Percentiles rank a stretch among this genome's conserved stretches.
These are phyloP conservation scores for Microtus montanus DNA, from an alignment of 2,113 vertebrate species.

Conservation along the genomic window DNA sequence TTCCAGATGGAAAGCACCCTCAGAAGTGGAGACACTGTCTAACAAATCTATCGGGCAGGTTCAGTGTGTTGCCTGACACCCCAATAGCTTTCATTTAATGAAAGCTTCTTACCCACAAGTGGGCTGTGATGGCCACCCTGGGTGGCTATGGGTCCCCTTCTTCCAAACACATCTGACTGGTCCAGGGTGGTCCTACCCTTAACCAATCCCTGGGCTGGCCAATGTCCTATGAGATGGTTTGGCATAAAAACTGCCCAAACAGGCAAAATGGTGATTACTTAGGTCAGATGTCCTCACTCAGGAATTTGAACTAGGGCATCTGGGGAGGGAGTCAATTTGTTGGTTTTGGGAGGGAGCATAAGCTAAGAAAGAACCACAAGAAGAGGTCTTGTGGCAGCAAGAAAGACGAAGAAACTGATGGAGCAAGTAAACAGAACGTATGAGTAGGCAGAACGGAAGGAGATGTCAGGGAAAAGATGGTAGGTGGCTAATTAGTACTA, in stretches of 20 bases:
- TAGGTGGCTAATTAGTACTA: not conserved
- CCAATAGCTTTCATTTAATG: constrained; percentile 30
- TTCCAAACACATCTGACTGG: constrained; percentile 55
- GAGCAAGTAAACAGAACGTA: constrained; percentile 53
- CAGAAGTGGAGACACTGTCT: constrained; percentile 30
- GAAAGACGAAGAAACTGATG: constrained; percentile 60
- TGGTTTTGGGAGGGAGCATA: constrained; percentile 66
- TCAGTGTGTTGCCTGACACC: not conserved
- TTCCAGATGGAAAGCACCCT: constrained; percentile 41
- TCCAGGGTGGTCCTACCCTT: constrained; percentile 68
- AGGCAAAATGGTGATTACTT: constrained; percentile 74
- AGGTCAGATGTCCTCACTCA: constrained; percentile 71
- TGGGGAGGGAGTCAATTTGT: constrained; percentile 68
- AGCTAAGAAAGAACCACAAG: constrained; percentile 67
- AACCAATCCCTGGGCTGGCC: constrained; percentile 56
- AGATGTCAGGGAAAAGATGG: not conserved
- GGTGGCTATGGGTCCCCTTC: constrained; percentile 25
- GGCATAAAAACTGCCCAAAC: constrained; percentile 73
- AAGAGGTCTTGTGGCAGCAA: constrained; percentile 52
- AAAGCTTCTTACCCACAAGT: constrained; percentile 43
- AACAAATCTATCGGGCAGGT: constrained; percentile 3
- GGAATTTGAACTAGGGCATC: constrained; percentile 76
- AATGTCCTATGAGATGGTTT: constrained; percentile 69
- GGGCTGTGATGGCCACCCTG: constrained; percentile 14
- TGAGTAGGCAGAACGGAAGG: constrained; percentile 52